Evolutionary conservation across 2,113 vertebrate genomes (phyloP).

Genomic region (Chaenocephalus aceratus): DNA sequence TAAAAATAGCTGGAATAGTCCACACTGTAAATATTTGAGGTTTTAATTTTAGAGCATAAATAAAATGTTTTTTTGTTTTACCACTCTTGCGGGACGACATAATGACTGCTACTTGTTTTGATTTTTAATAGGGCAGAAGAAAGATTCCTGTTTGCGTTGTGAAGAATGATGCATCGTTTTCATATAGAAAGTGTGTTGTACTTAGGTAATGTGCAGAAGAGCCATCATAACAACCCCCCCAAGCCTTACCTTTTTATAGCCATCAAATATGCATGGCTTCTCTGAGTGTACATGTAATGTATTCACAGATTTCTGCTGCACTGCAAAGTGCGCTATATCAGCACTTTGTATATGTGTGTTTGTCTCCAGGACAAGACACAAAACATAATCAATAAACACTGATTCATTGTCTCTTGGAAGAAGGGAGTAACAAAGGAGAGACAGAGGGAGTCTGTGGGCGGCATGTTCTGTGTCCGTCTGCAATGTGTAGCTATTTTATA

Average conservation of each 20-base stretch:
- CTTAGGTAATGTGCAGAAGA: slow-evolving; percentile 19
- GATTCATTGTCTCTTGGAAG: slow-evolving; percentile 46
- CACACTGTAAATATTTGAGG: slow-evolving; percentile 6
- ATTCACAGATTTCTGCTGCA: slow-evolving; percentile 64
- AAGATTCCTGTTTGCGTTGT: neutral
- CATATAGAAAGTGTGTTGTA: slow-evolving; percentile 10
- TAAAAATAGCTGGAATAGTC: neutral
- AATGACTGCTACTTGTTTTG: neutral
- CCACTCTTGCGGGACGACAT: neutral
- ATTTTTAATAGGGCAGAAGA: neutral
- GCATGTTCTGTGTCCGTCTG: slow-evolving; percentile 21
- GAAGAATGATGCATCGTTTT: slow-evolving; percentile 6
- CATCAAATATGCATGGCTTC: slow-evolving; percentile 78
- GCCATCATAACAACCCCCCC: slow-evolving; percentile 24
- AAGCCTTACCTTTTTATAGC: slow-evolving; percentile 61
- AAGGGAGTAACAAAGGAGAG: slow-evolving; percentile 13
- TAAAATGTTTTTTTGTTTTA: neutral
- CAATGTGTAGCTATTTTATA: neutral
- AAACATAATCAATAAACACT: slow-evolving; percentile 69
- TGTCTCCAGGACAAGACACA: slow-evolving; percentile 41
- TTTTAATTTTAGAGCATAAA: slow-evolving; percentile 12
- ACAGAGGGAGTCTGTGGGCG: neutral
- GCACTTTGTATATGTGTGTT: slow-evolving; percentile 61
- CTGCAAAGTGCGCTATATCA: slow-evolving; percentile 67
- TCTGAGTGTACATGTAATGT: slow-evolving; percentile 64